Conservation (phyloP, 2,888 invertebrate species). For the Apodemia mormo region DNA sequence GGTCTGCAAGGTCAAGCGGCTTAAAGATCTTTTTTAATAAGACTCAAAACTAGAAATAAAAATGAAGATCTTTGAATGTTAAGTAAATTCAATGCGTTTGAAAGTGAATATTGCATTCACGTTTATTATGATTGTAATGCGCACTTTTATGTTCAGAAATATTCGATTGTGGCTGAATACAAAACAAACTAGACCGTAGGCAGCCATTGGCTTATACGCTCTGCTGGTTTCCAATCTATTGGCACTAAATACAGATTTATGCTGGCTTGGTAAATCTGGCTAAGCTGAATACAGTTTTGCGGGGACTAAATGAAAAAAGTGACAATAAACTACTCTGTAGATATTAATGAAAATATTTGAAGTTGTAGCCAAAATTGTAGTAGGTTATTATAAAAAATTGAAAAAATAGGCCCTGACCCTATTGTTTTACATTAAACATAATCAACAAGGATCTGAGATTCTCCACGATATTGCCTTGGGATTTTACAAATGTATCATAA, state of each 20-base stretch:
- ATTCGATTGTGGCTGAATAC: conserved; percentile 23
- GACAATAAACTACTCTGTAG: background rate
- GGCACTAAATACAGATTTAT: conserved; percentile 15
- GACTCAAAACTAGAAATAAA: no score
- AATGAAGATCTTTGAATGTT: no score
- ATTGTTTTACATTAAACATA: no score
- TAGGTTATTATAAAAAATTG: no score
- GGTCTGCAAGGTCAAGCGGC: no score
- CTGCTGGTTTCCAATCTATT: conserved; percentile 16
- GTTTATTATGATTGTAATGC: background rate
- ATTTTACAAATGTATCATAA: no score
- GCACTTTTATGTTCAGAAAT: conserved; percentile 25
- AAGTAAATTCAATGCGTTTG: no score
- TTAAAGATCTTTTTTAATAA: no score
- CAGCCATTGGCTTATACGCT: conserved; percentile 21
- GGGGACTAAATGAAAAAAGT: background rate
- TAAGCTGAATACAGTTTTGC: conserved; percentile 1
- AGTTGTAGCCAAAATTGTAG: background rate
- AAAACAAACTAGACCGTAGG: conserved; percentile 21
- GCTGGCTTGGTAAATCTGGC: conserved; percentile 6
- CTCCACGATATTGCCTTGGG: no score
- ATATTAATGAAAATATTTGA: background rate
- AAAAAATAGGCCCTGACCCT: no score
- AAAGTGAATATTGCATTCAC: background rate
- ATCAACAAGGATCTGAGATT: no score